A percentile compares a stretch with the other conserved stretches of the same genome.
phyloP scores from a whole-genome alignment of 2,888 invertebrate genomes.

The Halictus quadricinctus region DNA sequence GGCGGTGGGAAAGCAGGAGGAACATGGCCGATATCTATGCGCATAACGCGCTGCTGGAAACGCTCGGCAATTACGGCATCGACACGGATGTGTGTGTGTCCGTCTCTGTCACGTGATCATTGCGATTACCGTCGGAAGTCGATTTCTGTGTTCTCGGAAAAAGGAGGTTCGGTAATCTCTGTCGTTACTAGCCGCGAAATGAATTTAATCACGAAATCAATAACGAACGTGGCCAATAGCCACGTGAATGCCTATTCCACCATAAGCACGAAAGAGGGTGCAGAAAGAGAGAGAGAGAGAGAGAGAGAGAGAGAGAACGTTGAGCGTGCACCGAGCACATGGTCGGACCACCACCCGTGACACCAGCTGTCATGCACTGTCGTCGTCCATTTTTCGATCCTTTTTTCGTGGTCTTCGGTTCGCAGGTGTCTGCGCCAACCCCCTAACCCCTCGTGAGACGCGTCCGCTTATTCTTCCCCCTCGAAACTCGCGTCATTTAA shows the following conservation, averaged over 20 bases:
- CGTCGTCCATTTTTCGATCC: slow-evolving; percentile 18
- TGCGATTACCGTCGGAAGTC: background rate
- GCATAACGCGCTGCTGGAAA: slow-evolving; percentile 31
- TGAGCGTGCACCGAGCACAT: slow-evolving; percentile 69
- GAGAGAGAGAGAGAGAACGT: slow-evolving; percentile 26
- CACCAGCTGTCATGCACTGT: slow-evolving; percentile 76
- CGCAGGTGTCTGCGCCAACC: slow-evolving; percentile 40
- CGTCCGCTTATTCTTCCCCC: background rate
- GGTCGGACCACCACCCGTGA: slow-evolving; percentile 75
- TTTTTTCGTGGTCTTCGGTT: slow-evolving; percentile 15
- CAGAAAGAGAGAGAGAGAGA: background rate
- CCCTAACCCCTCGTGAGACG: background rate
- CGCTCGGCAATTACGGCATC: slow-evolving; percentile 64
- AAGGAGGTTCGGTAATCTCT: background rate
- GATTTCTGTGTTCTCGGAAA: background rate
- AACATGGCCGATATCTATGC: slow-evolving; percentile 29
- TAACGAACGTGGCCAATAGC: slow-evolving; percentile 20
- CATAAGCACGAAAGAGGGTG: background rate
- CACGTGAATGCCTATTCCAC: slow-evolving; percentile 29
- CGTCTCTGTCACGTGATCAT: slow-evolving; percentile 30
- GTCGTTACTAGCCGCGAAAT: background rate
- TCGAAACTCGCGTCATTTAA: slow-evolving; percentile 32
- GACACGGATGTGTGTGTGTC: slow-evolving; percentile 59
- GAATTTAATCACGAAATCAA: slow-evolving; percentile 20
- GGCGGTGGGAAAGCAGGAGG: slow-evolving; percentile 16